Percentiles rank a stretch among this genome's conserved stretches.
Conservation (phyloP, 2,888 invertebrate genomes). For the Philopedon plagiatum region DNA sequence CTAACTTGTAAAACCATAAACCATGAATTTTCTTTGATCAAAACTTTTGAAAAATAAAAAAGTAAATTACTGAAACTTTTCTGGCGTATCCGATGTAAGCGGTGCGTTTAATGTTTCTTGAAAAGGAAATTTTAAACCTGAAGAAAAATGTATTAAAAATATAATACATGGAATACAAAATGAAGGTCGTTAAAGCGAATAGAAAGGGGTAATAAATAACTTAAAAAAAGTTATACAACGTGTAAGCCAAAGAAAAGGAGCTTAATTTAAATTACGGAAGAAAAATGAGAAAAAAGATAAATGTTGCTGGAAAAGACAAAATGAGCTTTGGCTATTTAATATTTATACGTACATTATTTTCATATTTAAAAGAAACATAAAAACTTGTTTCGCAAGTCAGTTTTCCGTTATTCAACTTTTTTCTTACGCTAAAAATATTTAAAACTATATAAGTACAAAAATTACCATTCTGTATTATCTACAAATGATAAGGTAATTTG, state of each 20-base stretch:
- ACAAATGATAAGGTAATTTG: too few species aligned
- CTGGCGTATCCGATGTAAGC: background rate
- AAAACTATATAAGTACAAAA: too few species aligned
- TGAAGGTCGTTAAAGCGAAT: background rate
- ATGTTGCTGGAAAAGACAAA: background rate
- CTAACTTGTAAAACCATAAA: background rate
- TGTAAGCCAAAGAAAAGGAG: background rate
- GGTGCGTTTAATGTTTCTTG: background rate
- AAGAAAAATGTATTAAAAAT: constrained; percentile 33
- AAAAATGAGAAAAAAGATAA: background rate
- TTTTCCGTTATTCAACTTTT: background rate
- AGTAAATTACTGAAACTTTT: background rate
- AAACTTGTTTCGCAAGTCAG: background rate
- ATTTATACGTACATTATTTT: background rate
- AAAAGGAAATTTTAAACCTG: constrained; percentile 24
- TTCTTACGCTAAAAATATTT: too few species aligned
- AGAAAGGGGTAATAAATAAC: constrained; percentile 8
- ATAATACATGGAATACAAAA: constrained; percentile 14
- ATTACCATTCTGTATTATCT: too few species aligned
- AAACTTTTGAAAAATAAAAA: background rate
- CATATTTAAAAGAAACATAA: background rate
- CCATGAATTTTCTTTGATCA: background rate
- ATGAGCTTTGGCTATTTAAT: background rate
- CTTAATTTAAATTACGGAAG: background rate
- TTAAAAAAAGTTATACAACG: background rate